Conservation (phyloP, 2,888 invertebrate species). For the Yponomeuta malinellus region DNA sequence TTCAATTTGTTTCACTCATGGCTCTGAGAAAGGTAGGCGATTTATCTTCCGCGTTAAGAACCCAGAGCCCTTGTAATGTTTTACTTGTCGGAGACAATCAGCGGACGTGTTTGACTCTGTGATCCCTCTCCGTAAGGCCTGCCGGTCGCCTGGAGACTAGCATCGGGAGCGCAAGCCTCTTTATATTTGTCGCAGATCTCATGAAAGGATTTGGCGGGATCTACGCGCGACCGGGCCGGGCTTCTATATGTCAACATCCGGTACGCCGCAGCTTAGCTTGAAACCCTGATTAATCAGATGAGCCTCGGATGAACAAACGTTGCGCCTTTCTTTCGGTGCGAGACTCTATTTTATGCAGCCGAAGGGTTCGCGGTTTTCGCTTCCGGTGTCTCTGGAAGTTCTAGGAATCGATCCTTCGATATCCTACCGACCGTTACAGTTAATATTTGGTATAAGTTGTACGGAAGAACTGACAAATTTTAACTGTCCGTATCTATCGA, state of each 20-base stretch:
- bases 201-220: conserved; percentile 56
- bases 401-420: too few relatives aligned
- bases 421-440: too few relatives aligned
- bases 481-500: too few relatives aligned
- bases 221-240: conserved; percentile 48
- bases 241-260: conserved; percentile 65
- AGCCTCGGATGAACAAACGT: conserved; percentile 25
- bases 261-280: conserved; percentile 60
- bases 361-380: too few relatives aligned
- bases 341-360: too few relatives aligned
- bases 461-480: too few relatives aligned
- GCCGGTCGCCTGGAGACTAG: conserved; percentile 12
- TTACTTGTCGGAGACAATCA: conserved; percentile 13
- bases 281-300: conserved; percentile 70
- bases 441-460: too few relatives aligned
- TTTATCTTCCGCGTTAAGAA: background rate
- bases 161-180: conserved; percentile 30
- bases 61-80: conserved; percentile 1
- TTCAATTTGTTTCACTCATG: background rate
- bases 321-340: background rate
- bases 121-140: conserved; percentile 8
- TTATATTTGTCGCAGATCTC: conserved; percentile 56
- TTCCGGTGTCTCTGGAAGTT: too few relatives aligned
- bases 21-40: background rate
- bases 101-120: conserved; percentile 11